A percentile compares a stretch with the other conserved stretches of the same genome.
These are phyloP conservation scores for Ornithoptera priamus DNA, from an alignment of 2,888 invertebrate genomes.

Conservation along the genomic window DNA sequence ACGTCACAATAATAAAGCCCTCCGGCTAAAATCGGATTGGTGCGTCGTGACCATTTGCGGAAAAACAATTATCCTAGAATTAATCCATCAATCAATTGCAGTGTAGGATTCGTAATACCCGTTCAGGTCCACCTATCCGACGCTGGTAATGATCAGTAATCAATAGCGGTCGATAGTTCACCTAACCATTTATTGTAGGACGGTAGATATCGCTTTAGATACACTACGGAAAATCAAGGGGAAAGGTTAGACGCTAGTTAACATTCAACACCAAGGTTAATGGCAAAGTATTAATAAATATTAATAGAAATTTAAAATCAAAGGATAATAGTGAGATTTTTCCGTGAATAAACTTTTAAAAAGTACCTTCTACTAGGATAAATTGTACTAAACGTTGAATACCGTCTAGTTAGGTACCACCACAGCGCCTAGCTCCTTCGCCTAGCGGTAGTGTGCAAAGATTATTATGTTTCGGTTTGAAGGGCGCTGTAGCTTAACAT, in stretches of 20 bases:
- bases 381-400: too few relatives aligned
- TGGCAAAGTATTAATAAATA: neutral
- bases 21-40: constrained; percentile 45
- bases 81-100: constrained; percentile 71
- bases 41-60: constrained; percentile 57
- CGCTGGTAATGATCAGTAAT: constrained; percentile 52
- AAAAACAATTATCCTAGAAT: constrained; percentile 64
- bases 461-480: too few relatives aligned
- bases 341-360: neutral
- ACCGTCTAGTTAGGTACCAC: too few relatives aligned
- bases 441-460: too few relatives aligned
- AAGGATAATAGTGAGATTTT: neutral
- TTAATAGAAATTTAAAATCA: neutral
- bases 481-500: too few relatives aligned
- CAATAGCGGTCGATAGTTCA: constrained; percentile 58
- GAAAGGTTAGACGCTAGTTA: constrained; percentile 20
- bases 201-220: constrained; percentile 14
- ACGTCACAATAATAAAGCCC: constrained; percentile 37
- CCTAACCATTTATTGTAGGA: constrained; percentile 17
- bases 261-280: constrained; percentile 21
- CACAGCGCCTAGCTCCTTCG: too few relatives aligned
- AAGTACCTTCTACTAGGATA: neutral
- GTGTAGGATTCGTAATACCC: constrained; percentile 53
- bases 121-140: constrained; percentile 55
- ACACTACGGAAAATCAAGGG: constrained; percentile 11